Conservation (phyloP, 2,797 vertebrate species). For the Craterocephalus amniculus region DNA sequence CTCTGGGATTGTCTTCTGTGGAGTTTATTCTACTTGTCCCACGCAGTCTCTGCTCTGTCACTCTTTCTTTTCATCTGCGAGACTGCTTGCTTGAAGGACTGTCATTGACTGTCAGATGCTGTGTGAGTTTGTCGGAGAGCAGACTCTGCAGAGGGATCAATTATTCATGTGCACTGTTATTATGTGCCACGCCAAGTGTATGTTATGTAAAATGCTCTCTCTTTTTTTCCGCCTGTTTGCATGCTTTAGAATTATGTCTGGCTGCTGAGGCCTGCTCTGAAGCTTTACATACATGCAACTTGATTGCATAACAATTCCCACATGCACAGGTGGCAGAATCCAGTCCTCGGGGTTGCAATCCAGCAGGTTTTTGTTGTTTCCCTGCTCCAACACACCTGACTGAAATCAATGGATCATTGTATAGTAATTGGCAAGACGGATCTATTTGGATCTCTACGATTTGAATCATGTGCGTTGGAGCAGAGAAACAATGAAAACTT, state of each 20-base stretch:
- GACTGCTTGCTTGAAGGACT: conserved; percentile 21
- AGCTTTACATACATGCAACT: not conserved
- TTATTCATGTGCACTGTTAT: conserved; percentile 15
- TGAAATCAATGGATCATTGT: no score
- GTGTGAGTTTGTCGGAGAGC: conserved; percentile 10
- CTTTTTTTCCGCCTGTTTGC: not conserved
- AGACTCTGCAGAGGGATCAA: conserved; percentile 24
- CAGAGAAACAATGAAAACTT: no score
- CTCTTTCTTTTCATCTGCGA: conserved; percentile 16
- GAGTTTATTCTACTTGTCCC: conserved; percentile 3
- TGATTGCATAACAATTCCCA: conserved; percentile 14
- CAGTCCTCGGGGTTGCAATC: no score
- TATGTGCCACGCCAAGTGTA: conserved; percentile 13
- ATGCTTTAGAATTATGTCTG: not conserved
- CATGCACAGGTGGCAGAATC: not conserved
- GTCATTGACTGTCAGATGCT: conserved; percentile 31
- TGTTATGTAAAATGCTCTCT: conserved; percentile 4
- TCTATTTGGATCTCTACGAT: no score
- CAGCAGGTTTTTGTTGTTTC: no score
- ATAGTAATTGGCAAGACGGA: no score
- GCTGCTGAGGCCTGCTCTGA: not conserved
- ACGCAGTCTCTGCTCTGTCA: not conserved
- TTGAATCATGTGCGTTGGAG: no score
- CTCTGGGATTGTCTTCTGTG: conserved; percentile 5
- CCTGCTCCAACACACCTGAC: no score